Conservation (phyloP, 2,888 invertebrate genomes). For the Macaria notata region DNA sequence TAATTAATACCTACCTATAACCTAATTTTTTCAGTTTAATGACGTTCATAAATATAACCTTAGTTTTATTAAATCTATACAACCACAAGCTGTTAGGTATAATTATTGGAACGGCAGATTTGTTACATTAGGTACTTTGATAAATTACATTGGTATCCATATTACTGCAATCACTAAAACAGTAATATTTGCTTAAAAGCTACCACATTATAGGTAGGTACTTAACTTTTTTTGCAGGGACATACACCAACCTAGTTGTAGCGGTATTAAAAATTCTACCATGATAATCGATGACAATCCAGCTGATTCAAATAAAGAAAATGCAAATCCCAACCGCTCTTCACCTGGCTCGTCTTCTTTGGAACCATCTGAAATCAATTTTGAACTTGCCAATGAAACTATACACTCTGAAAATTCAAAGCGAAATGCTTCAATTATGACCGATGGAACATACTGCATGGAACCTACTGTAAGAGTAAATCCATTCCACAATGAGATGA, state of each 20-base stretch:
- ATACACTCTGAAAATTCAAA: slow-evolving; percentile 21
- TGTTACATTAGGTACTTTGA: too few relatives aligned
- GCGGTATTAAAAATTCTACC: slow-evolving; percentile 35
- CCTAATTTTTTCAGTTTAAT: background rate
- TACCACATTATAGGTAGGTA: too few relatives aligned
- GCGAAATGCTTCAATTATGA: slow-evolving; percentile 41
- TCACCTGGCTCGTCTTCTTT: slow-evolving; percentile 52
- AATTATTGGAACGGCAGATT: too few relatives aligned
- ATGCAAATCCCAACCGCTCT: slow-evolving; percentile 33
- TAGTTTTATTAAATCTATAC: too few relatives aligned
- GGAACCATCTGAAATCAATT: slow-evolving; percentile 48
- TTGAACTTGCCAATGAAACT: slow-evolving; percentile 42
- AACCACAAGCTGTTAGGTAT: too few relatives aligned
- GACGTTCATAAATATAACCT: too few relatives aligned
- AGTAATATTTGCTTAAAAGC: too few relatives aligned
- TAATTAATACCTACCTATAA: background rate
- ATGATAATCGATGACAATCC: slow-evolving; percentile 37
- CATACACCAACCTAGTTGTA: slow-evolving; percentile 46
- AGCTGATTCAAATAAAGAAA: slow-evolving; percentile 29
- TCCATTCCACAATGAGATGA: slow-evolving; percentile 55
- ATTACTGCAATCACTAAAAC: too few relatives aligned
- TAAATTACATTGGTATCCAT: too few relatives aligned
- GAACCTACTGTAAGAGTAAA: slow-evolving; percentile 28
- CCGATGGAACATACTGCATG: slow-evolving; percentile 21
- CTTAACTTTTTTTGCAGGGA: slow-evolving; percentile 40